Percentiles rank a stretch among this genome's conserved stretches.
These are phyloP conservation scores for Seriola rivoliana DNA, from an alignment of 2,113 vertebrate species.

Conservation along the genomic window DNA sequence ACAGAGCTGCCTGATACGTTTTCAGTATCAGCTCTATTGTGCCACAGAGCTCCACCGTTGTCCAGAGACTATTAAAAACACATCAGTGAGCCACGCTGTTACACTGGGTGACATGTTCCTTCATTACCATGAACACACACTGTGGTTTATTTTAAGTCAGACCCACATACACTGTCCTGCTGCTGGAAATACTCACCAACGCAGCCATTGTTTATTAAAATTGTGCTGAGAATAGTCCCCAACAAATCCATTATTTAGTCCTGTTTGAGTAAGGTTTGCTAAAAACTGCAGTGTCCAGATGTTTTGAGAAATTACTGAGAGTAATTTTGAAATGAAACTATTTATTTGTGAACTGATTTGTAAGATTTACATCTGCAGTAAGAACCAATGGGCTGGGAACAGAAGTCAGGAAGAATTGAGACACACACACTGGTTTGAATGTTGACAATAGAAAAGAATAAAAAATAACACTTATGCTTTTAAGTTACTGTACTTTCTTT, in stretches of 20 bases:
- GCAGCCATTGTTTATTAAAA: background rate
- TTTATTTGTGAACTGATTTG: background rate
- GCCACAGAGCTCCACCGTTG: background rate
- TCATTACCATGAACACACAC: background rate
- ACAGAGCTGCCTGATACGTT: background rate
- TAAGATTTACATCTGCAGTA: background rate
- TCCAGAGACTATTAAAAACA: background rate
- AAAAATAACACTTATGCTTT: too few species aligned
- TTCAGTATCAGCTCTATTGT: background rate
- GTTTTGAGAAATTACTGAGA: too few species aligned
- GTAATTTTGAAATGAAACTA: background rate
- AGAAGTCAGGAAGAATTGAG: too few species aligned
- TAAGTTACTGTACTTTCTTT: too few species aligned
- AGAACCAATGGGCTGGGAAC: background rate
- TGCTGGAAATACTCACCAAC: background rate
- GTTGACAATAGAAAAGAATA: too few species aligned
- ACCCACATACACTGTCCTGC: background rate
- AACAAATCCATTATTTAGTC: background rate
- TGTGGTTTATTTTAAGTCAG: background rate
- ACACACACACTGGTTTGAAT: too few species aligned
- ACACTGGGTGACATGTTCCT: background rate
- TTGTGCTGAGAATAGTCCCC: background rate
- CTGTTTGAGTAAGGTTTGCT: too few species aligned
- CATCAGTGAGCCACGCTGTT: background rate
- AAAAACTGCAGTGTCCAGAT: background rate